These are phyloP conservation scores for Neopipo cinnamomea DNA, from an alignment of 2,113 vertebrate species.

Conservation along the genomic window DNA sequence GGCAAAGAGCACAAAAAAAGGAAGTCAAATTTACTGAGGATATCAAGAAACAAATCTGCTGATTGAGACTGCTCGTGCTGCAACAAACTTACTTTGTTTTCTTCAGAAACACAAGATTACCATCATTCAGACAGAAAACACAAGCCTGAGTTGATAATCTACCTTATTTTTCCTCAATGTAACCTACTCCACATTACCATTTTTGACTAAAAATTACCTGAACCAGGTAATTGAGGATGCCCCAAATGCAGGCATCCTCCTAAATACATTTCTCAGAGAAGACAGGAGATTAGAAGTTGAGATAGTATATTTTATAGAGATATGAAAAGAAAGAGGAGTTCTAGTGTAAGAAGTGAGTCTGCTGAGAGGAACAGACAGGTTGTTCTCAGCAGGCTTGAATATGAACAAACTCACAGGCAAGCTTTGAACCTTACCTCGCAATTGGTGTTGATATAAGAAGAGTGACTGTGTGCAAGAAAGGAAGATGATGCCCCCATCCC, in stretches of 20 bases:
- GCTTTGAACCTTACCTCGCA: constrained; percentile 16
- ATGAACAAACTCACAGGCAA: neutral
- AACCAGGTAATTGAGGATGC: neutral
- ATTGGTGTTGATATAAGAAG: constrained; percentile 51
- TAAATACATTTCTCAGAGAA: neutral
- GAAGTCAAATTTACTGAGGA: neutral
- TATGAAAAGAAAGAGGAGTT: neutral
- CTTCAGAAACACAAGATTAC: neutral
- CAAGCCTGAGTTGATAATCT: neutral
- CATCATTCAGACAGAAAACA: neutral
- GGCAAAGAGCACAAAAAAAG: neutral
- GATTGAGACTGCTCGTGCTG: neutral
- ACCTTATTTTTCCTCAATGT: neutral
- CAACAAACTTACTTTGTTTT: neutral
- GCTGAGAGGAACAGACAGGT: neutral
- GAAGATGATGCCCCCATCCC: neutral
- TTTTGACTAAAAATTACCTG: neutral
- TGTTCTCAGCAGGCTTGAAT: constrained; percentile 22
- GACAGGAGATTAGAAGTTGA: neutral
- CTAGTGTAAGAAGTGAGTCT: neutral
- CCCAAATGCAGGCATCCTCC: neutral
- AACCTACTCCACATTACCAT: neutral
- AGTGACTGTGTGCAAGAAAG: constrained; percentile 25
- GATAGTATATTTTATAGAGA: neutral
- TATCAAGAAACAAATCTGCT: neutral